phyloP scores from a whole-genome alignment of 2,113 vertebrate species.

The Orthochromis malagaraziensis region DNA sequence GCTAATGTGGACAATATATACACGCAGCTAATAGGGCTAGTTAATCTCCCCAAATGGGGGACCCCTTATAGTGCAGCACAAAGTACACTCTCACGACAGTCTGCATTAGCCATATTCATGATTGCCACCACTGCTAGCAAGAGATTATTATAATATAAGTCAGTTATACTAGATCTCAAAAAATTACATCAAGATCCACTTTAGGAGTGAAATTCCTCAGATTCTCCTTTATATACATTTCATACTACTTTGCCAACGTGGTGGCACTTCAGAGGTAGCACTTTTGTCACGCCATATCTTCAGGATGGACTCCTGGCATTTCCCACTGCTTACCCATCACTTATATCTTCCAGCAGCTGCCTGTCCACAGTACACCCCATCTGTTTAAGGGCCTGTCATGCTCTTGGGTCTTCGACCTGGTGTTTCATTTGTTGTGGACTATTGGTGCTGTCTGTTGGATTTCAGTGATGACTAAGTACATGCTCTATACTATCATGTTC shows the following conservation, averaged over 20 bases:
- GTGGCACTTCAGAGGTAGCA: background rate
- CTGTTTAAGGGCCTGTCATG: background rate
- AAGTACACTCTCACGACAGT: background rate
- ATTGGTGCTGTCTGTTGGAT: background rate
- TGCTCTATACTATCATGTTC: background rate
- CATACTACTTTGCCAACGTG: background rate
- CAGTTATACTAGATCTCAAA: background rate
- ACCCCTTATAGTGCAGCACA: background rate
- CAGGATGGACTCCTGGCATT: background rate
- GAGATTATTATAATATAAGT: background rate
- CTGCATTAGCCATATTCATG: background rate
- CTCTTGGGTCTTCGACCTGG: background rate
- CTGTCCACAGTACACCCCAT: background rate
- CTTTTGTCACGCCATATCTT: background rate
- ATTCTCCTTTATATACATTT: background rate
- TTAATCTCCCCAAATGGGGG: background rate
- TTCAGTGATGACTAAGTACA: background rate
- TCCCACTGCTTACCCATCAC: background rate
- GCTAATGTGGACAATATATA: slow-evolving; percentile 13
- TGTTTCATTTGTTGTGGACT: background rate
- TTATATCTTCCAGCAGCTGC: background rate
- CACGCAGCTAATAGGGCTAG: background rate
- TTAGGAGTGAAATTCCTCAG: background rate
- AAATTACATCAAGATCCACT: background rate
- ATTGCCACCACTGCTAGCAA: background rate